Percentiles rank a stretch among this genome's conserved stretches.
Evolutionary conservation across 2,113 vertebrate species (phyloP).

Genomic region (Pygoscelis antarcticus): DNA sequence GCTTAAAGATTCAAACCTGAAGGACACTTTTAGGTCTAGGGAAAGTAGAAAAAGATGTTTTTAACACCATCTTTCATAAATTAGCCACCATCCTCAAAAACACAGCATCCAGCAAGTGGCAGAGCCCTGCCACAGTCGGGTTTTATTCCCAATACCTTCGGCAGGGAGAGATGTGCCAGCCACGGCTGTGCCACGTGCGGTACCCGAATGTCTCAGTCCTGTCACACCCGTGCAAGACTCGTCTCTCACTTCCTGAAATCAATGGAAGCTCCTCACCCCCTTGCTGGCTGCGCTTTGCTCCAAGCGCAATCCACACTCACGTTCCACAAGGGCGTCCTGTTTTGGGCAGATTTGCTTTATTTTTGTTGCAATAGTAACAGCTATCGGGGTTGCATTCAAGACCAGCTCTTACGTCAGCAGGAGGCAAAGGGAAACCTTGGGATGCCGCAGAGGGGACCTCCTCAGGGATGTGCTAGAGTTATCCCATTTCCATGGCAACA

Average conservation of each 20-base stretch:
- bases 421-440: neutral
- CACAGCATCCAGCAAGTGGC: neutral
- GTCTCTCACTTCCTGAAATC: neutral
- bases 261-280: neutral
- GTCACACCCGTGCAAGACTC: neutral
- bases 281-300: neutral
- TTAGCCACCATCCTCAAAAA: neutral
- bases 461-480: neutral
- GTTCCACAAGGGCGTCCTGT: neutral
- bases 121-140: neutral
- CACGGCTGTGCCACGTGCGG: fast-evolving
- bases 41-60: neutral
- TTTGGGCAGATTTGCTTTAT: neutral
- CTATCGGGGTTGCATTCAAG: neutral
- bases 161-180: neutral
- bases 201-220: neutral
- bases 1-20: neutral
- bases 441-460: neutral
- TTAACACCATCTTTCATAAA: neutral
- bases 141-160: fast-evolving
- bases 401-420: neutral
- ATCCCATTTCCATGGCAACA: neutral
- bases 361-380: neutral
- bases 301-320: fast-evolving
- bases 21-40: neutral